These are phyloP conservation scores for Palythoa heliodiscus DNA, from an alignment of 92 coral and sea anemone species.

Conservation along the genomic window DNA sequence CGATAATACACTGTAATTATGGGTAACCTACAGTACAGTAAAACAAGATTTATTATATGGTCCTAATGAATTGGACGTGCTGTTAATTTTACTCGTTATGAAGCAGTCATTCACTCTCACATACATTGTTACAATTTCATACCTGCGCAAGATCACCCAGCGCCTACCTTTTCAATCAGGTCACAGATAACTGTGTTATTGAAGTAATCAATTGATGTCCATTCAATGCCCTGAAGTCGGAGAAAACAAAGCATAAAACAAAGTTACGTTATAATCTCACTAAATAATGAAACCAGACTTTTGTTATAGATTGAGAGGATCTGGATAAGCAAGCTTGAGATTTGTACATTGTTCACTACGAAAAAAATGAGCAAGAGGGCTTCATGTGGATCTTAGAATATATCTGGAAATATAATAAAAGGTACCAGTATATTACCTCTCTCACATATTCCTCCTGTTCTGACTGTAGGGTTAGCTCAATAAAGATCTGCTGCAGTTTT, in stretches of 20 bases:
- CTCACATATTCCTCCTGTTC: slow-evolving; percentile 98
- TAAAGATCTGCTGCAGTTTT: slow-evolving; percentile 96
- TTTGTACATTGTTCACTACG: background rate
- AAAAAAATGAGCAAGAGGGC: background rate
- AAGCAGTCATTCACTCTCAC: background rate
- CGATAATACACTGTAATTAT: too few relatives aligned
- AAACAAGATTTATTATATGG: too few relatives aligned
- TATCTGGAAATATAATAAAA: too few relatives aligned
- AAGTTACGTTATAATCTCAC: background rate
- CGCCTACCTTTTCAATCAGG: slow-evolving; percentile 82
- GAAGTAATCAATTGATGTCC: slow-evolving; percentile 93
- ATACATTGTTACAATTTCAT: too few relatives aligned
- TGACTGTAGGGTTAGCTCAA: slow-evolving; percentile 91
- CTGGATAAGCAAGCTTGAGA: background rate
- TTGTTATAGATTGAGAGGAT: background rate
- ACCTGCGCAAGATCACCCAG: too few relatives aligned
- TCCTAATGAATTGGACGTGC: too few relatives aligned
- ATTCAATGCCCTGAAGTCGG: slow-evolving; percentile 87
- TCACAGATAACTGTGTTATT: slow-evolving; percentile 94
- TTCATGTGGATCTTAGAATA: too few relatives aligned
- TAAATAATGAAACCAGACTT: too few relatives aligned
- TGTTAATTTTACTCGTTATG: background rate
- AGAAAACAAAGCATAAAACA: background rate
- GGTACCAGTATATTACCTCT: slow-evolving; percentile 63
- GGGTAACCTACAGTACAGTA: too few relatives aligned